phyloP scores from a whole-genome alignment of 2,888 invertebrate genomes.

The Macrophya alboannulata region DNA sequence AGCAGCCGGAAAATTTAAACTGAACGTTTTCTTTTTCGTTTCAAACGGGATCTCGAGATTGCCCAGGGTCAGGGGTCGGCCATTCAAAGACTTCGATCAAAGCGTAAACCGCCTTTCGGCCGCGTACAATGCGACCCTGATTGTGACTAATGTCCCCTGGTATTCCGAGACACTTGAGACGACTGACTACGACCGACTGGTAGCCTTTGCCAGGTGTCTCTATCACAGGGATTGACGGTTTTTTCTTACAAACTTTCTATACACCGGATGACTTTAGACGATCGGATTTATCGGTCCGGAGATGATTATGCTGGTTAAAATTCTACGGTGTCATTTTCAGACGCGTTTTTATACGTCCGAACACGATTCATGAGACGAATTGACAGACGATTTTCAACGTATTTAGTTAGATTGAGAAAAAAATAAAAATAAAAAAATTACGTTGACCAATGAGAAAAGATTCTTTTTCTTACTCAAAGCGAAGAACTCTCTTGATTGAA shows the following conservation, averaged over 20 bases:
- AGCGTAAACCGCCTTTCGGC: constrained; percentile 47
- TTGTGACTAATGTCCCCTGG: constrained; percentile 50
- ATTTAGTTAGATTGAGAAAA: neutral
- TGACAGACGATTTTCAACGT: neutral
- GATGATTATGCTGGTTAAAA: neutral
- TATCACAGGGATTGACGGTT: neutral
- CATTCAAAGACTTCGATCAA: constrained; percentile 47
- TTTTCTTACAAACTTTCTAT: neutral
- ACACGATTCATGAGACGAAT: neutral
- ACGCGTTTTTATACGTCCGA: neutral
- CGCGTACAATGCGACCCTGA: constrained; percentile 48
- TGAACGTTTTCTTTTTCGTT: neutral
- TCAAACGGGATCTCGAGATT: constrained; percentile 15
- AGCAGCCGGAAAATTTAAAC: neutral
- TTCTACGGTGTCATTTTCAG: neutral
- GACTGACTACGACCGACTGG: neutral
- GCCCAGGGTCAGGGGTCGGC: constrained; percentile 41
- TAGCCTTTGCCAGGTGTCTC: constrained; percentile 42
- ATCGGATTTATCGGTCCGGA: neutral
- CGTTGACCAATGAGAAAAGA: neutral
- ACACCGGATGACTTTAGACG: neutral
- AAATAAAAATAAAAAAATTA: too few species aligned
- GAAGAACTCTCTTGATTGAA: neutral
- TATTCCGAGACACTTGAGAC: constrained; percentile 50
- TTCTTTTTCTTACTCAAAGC: neutral